Percentiles rank a stretch among this genome's conserved stretches.
Conservation (phyloP, 1,140 invertebrate species). For the Drusus annulatus region DNA sequence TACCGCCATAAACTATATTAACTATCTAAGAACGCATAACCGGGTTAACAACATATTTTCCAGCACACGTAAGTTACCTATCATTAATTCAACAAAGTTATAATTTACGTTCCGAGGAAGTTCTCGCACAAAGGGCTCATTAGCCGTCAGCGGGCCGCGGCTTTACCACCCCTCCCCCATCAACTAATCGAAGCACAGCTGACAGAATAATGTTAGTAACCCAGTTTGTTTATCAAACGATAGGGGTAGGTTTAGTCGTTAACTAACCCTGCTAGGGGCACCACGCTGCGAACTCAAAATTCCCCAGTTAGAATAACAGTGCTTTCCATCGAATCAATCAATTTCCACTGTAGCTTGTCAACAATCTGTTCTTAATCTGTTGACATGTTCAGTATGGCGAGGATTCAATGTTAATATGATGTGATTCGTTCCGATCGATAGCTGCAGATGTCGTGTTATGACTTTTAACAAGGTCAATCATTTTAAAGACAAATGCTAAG, state of each 20-base stretch:
- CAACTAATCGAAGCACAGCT: constrained; percentile 10
- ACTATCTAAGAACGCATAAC: too few species aligned
- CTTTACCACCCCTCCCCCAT: not conserved
- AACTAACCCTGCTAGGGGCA: not conserved
- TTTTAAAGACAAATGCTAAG: constrained; percentile 9
- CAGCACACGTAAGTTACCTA: too few species aligned
- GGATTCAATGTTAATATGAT: not conserved
- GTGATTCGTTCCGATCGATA: not conserved
- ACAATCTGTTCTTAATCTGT: too few species aligned
- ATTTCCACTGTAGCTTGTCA: too few species aligned
- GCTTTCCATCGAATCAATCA: too few species aligned
- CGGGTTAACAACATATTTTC: too few species aligned
- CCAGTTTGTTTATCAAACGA: constrained; percentile 26
- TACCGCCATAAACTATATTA: too few species aligned
- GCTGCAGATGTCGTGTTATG: not conserved
- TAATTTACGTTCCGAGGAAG: too few species aligned
- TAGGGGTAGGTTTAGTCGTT: constrained; percentile 16
- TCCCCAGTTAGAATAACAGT: too few species aligned
- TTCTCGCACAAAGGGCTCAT: too few species aligned
- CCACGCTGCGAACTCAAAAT: not conserved
- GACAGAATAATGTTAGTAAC: constrained; percentile 28
- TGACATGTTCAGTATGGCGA: too few species aligned
- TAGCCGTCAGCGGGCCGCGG: not conserved
- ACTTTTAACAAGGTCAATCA: constrained; percentile 17
- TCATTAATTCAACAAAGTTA: too few species aligned